Conservation (phyloP, 2,888 invertebrate genomes). For the Pemphredon lugubris region DNA sequence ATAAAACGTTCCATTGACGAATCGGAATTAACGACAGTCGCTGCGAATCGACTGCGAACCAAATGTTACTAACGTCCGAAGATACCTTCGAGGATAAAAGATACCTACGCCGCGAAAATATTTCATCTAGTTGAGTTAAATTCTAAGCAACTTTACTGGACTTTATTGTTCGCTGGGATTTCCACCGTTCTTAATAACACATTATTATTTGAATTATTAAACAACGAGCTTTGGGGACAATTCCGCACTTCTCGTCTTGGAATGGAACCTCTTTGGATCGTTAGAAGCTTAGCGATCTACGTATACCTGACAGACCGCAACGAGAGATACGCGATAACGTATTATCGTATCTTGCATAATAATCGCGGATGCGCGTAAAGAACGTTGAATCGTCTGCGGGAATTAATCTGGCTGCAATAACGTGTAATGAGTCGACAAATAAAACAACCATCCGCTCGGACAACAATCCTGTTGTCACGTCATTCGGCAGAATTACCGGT, state of each 20-base stretch:
- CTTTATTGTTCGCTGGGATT: too few species aligned
- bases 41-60: too few species aligned
- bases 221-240: neutral
- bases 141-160: too few species aligned
- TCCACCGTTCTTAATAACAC: too few species aligned
- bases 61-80: too few species aligned
- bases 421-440: neutral
- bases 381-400: too few species aligned
- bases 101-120: too few species aligned
- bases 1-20: neutral
- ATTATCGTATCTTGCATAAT: constrained; percentile 21
- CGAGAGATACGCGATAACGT: constrained; percentile 26
- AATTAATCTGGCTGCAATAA: neutral
- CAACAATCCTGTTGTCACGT: neutral
- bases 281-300: constrained; percentile 31
- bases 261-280: constrained; percentile 2
- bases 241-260: neutral
- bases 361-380: constrained; percentile 6
- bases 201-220: too few species aligned
- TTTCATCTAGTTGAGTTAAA: too few species aligned
- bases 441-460: neutral
- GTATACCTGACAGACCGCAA: neutral
- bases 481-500: too few species aligned
- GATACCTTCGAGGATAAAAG: too few species aligned
- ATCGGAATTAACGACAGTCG: too few species aligned